Evolutionary conservation across 1,140 invertebrate species (phyloP).

Genomic region (Hyles vespertilio): DNA sequence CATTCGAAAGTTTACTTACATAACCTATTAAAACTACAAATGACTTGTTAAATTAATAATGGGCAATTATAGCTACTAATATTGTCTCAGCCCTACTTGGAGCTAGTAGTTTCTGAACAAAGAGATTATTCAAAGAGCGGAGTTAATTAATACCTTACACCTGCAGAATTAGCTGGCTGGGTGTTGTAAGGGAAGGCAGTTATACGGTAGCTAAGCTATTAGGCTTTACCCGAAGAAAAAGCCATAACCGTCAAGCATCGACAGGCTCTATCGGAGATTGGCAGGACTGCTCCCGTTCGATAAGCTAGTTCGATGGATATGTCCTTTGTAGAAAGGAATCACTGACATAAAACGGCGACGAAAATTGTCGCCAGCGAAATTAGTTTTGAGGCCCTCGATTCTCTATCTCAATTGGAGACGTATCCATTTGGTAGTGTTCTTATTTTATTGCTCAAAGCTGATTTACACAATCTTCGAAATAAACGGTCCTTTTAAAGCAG

Average conservation of each 20-base stretch:
- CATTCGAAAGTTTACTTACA: too few relatives aligned
- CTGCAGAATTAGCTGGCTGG: too few relatives aligned
- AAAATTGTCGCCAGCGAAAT: constrained; percentile 43
- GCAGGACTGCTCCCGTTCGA: constrained; percentile 19
- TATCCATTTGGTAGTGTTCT: constrained; percentile 15
- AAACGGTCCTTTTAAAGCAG: too few relatives aligned
- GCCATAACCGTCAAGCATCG: constrained; percentile 15
- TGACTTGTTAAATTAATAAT: constrained; percentile 7
- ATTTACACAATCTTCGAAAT: too few relatives aligned
- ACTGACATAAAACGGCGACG: constrained; percentile 42
- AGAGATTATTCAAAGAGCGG: constrained; percentile 43
- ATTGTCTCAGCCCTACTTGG: constrained; percentile 12
- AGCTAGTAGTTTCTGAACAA: constrained; percentile 30
- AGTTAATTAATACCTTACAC: constrained; percentile 63
- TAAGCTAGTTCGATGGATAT: constrained; percentile 35
- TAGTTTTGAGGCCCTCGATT: constrained; percentile 29
- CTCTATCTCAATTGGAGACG: constrained; percentile 27
- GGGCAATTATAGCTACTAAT: constrained; percentile 11
- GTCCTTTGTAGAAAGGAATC: constrained; percentile 40
- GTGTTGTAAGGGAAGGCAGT: too few relatives aligned
- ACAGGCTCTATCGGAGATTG: constrained; percentile 24
- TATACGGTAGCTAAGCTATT: constrained; percentile 10
- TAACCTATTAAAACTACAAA: constrained; percentile 1
- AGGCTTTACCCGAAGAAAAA: constrained; percentile 18
- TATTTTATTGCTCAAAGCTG: constrained; percentile 7